Evolutionary conservation across 2,797 vertebrate genomes (phyloP).

Genomic region (Oryzias dopingdopingensis): DNA sequence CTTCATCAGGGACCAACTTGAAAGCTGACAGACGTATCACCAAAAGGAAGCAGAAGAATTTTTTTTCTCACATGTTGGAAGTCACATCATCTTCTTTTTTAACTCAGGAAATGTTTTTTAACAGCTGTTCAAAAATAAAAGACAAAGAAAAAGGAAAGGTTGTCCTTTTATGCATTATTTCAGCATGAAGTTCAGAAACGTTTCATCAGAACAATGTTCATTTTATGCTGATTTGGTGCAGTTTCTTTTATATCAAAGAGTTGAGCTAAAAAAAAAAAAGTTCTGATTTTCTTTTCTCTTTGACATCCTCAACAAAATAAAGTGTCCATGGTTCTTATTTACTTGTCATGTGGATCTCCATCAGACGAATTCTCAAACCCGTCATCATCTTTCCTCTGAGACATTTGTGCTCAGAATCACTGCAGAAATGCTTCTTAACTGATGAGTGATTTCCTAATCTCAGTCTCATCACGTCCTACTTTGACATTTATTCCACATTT

Average conservation of each 20-base stretch:
- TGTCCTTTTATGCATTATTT: no score
- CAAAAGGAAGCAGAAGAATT: slow-evolving; percentile 1
- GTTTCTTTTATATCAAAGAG: no score
- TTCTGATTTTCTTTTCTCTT: background rate
- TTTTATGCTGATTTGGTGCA: no score
- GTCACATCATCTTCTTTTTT: background rate
- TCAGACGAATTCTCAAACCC: background rate
- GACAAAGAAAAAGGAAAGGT: no score
- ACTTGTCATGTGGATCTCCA: background rate
- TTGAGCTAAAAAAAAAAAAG: no score
- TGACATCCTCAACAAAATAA: background rate
- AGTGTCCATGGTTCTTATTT: background rate
- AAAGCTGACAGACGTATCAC: slow-evolving; percentile 6
- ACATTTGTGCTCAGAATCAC: background rate
- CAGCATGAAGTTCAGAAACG: no score
- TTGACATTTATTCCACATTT: no score
- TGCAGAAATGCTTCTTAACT: no score
- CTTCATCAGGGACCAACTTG: slow-evolving; percentile 7
- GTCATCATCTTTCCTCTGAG: background rate
- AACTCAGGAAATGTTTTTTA: background rate
- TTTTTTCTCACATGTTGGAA: background rate
- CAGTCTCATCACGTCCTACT: no score
- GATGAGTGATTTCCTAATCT: no score
- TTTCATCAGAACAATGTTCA: no score
- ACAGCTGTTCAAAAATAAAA: background rate